phyloP scores from a whole-genome alignment of 2,797 vertebrate genomes.

The Tachyglossus aculeatus region DNA sequence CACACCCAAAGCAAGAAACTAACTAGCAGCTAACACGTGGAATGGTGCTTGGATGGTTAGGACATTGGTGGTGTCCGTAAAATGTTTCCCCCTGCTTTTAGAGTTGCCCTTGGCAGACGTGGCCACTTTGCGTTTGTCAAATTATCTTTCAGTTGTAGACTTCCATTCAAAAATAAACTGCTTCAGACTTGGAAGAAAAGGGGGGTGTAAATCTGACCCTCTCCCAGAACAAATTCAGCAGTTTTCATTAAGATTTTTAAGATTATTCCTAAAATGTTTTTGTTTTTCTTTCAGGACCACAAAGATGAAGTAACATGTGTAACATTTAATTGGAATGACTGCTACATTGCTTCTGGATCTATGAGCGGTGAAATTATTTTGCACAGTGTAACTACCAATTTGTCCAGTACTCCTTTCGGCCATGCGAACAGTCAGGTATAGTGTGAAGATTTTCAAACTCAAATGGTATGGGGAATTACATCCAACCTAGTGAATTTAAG shows the following conservation, averaged over 20 bases:
- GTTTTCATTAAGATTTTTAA: no score
- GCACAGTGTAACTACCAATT: conserved; percentile 92
- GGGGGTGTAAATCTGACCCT: no score
- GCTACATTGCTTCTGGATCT: conserved; percentile 90
- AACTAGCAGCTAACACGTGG: no score
- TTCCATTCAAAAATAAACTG: conserved; percentile 23
- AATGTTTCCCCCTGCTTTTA: no score
- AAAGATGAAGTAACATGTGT: conserved; percentile 91
- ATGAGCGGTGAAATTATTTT: conserved; percentile 93
- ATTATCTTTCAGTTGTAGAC: conserved; percentile 12
- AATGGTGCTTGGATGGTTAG: no score
- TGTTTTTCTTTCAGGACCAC: conserved; percentile 83
- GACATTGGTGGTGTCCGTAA: no score
- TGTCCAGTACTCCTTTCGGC: conserved; percentile 92
- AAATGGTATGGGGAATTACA: conserved; percentile 17
- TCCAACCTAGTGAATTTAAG: not conserved
- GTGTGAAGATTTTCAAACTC: conserved; percentile 23
- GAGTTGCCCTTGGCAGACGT: no score
- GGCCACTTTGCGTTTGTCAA: conserved; percentile 4
- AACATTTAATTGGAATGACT: conserved; percentile 91
- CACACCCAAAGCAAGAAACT: no score
- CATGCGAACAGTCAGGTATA: conserved; percentile 86
- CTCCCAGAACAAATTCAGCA: no score
- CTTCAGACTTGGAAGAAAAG: conserved; percentile 8
- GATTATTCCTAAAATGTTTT: conserved; percentile 15